These are phyloP conservation scores for Danionella cerebrum DNA, from an alignment of 2,113 vertebrate genomes.

Conservation along the genomic window DNA sequence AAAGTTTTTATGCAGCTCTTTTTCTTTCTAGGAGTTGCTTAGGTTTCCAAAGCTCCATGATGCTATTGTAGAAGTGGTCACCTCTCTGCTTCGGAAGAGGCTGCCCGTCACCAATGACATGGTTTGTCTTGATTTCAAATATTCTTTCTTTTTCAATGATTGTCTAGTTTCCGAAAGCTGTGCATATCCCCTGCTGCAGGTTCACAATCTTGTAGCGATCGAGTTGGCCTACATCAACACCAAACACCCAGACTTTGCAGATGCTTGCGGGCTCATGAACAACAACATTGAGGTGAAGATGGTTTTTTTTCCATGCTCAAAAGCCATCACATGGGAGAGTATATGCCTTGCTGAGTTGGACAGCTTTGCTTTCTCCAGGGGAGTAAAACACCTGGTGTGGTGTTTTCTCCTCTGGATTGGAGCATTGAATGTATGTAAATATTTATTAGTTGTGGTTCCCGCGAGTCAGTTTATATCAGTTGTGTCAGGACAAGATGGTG, in stretches of 20 bases:
- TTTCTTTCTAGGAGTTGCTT: constrained; percentile 74
- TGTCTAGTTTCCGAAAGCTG: not conserved
- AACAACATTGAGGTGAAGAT: constrained; percentile 95
- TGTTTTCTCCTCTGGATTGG: too few relatives aligned
- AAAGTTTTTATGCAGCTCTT: too few relatives aligned
- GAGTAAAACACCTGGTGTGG: too few relatives aligned
- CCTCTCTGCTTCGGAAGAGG: constrained; percentile 85
- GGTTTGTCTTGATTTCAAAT: constrained; percentile 59
- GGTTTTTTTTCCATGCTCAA: too few relatives aligned
- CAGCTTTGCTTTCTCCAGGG: too few relatives aligned
- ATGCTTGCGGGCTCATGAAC: constrained; percentile 95
- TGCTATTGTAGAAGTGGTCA: constrained; percentile 98
- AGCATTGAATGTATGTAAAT: too few relatives aligned
- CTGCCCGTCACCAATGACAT: constrained; percentile 97
- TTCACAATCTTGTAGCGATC: constrained; percentile 96
- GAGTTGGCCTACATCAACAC: constrained; percentile 98
- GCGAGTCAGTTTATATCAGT: too few relatives aligned
- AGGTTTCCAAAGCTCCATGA: constrained; percentile 96
- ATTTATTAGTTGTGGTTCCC: too few relatives aligned
- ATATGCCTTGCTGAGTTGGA: too few relatives aligned
- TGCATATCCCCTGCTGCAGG: constrained; percentile 58
- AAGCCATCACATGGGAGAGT: too few relatives aligned
- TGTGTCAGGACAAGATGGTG: too few relatives aligned
- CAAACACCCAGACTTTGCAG: constrained; percentile 97
- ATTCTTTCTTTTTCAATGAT: not conserved